Evolutionary conservation across 2,888 invertebrate genomes (phyloP), one percentile per base, ranked within the genome.

Genomic region (Leptogaster cylindrica): DNA sequence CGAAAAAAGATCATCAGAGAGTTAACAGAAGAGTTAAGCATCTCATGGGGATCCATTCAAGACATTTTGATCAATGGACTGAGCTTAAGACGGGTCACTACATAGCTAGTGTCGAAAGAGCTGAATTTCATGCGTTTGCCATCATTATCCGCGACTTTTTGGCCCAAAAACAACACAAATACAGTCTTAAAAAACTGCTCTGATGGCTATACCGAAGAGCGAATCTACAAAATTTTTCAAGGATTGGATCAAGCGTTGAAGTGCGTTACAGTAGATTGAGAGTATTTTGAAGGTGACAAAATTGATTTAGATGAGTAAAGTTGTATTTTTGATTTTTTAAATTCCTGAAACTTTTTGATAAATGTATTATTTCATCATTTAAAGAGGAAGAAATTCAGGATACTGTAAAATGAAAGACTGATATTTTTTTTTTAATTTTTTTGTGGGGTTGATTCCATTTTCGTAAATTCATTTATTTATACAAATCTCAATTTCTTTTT

Each of bases 381-480:
- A n/a, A n/a, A n/a, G n/a, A 1, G 20, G 23, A 20, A 3, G 46
- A 5, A 20, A 0, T 12, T 7, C 20, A 25, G 46, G 20, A 7
- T 1, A n/a, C n/a, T n/a, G 16, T 6, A n/a, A 51, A 51, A 51
- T 51, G 14, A 51, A 51, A 51, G 51, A 41, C 33, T 44, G 20
- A 27, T 3, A 7, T 20, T 25, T 23, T 48, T 23, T 48, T 48
- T 68, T 63, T 41, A 64, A 51, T 71, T 72, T 71, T 70, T 71
- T 71, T 71, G 68, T 69, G 66, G 72, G 55, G 70, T 70, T 71
- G 70, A 70, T 70, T 72, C 70, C 72, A 70, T 69, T 68, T 69
- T 70, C 68, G 66, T 69, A 71, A 70, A 72, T 71, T 68, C 67
- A 68, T 70, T 66, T 70, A 68, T 71, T 70, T 72, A 71, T 72